Evolutionary conservation across 2,888 invertebrate species (phyloP).

Genomic region (Zelleria hepariella): DNA sequence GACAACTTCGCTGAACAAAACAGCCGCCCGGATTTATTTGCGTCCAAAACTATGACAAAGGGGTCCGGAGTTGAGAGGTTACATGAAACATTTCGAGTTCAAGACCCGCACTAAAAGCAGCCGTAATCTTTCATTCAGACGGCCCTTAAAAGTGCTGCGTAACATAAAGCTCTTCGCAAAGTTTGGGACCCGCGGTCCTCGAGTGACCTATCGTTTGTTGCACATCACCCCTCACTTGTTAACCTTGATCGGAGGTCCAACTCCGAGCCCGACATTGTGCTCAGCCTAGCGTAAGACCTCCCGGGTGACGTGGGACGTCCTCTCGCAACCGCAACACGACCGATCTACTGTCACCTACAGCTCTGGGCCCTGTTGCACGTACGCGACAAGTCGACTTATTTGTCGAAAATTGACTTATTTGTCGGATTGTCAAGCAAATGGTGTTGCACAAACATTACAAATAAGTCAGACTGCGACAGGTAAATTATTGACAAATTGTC

Average conservation of each 20-base stretch:
- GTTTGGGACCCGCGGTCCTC: not conserved
- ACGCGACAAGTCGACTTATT: too few species aligned
- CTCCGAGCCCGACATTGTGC: constrained; percentile 10
- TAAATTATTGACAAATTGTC: too few species aligned
- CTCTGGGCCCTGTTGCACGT: too few species aligned
- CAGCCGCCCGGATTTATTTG: not conserved
- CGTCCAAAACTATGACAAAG: not conserved
- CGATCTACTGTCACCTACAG: not conserved
- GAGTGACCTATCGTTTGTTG: not conserved
- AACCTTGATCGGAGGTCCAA: not conserved
- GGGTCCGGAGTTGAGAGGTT: not conserved
- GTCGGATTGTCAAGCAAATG: too few species aligned
- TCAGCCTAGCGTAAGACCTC: constrained; percentile 9
- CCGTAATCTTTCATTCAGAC: too few species aligned
- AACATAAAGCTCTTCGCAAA: not conserved
- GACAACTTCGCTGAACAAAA: not conserved
- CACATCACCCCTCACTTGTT: not conserved
- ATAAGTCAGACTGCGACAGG: too few species aligned
- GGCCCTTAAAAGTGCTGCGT: not conserved
- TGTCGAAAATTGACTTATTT: too few species aligned
- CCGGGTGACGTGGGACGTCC: not conserved
- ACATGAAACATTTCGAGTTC: not conserved
- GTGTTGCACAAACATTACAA: too few species aligned
- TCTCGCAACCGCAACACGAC: constrained; percentile 2
- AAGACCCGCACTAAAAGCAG: not conserved